Percentiles rank a stretch among this genome's conserved stretches.
Evolutionary conservation across 1,140 invertebrate species (phyloP).

Genomic region (Zaprionus africanus): DNA sequence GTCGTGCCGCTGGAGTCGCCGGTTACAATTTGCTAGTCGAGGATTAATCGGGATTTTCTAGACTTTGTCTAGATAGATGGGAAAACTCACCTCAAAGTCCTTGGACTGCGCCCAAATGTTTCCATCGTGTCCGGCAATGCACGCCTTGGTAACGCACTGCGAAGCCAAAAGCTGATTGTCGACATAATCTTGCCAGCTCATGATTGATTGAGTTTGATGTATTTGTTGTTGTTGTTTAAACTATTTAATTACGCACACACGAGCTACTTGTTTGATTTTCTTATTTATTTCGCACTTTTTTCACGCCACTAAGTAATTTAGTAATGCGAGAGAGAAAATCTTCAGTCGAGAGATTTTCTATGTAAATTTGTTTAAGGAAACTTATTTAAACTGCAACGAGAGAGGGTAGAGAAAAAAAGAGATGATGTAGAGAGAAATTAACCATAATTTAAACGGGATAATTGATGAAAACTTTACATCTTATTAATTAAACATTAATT

Average conservation of each 20-base stretch:
- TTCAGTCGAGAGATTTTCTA: conserved; percentile 52
- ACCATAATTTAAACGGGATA: conserved; percentile 32
- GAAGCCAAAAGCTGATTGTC: conserved; percentile 98
- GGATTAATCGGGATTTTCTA: conserved; percentile 10
- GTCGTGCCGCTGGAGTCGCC: conserved; percentile 23
- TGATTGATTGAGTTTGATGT: conserved; percentile 83
- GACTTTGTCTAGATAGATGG: background rate
- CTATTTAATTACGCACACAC: conserved; percentile 60
- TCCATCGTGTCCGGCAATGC: conserved; percentile 97
- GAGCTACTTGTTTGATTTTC: conserved; percentile 51
- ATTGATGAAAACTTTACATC: conserved; percentile 17
- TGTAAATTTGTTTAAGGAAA: conserved; percentile 58
- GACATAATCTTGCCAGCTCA: conserved; percentile 99
- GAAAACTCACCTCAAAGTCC: conserved; percentile 93
- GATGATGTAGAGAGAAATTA: conserved; percentile 50
- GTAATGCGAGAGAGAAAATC: conserved; percentile 67
- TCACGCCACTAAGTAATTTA: conserved; percentile 63
- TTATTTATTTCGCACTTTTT: conserved; percentile 36
- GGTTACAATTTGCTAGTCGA: conserved; percentile 9
- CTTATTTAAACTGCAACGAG: conserved; percentile 76
- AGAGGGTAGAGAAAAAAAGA: conserved; percentile 59
- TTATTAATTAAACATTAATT: conserved; percentile 17
- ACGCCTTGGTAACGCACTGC: conserved; percentile 95
- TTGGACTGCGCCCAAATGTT: conserved; percentile 97
- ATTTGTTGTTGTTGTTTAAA: conserved; percentile 61